Evolutionary conservation across 2,888 invertebrate species (phyloP).

Genomic region (Xylota sylvarum): DNA sequence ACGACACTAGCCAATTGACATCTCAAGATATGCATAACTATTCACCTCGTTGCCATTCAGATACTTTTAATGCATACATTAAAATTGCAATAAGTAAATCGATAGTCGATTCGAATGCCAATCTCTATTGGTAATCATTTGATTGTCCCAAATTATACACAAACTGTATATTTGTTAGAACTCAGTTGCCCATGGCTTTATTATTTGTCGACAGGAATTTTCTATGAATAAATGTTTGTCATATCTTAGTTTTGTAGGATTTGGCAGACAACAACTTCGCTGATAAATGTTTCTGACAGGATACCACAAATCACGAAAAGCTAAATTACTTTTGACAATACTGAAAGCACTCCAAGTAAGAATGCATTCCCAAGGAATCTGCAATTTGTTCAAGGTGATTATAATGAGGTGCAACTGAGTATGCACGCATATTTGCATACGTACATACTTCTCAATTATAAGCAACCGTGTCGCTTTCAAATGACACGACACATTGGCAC

Average conservation of each 20-base stretch:
- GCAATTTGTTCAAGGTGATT: neutral
- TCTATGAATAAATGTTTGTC: too few species aligned
- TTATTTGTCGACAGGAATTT: too few species aligned
- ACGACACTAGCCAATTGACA: neutral
- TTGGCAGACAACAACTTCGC: neutral
- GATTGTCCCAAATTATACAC: too few species aligned
- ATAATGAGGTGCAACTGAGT: neutral
- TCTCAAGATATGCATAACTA: neutral
- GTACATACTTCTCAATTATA: neutral
- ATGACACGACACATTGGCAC: neutral
- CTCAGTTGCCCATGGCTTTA: too few species aligned
- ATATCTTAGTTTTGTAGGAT: too few species aligned
- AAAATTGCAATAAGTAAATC: too few species aligned
- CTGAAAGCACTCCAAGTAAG: neutral
- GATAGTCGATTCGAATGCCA: too few species aligned
- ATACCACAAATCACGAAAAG: neutral
- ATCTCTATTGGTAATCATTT: too few species aligned
- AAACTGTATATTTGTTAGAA: too few species aligned
- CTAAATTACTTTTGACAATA: constrained; percentile 8
- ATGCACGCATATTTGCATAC: neutral
- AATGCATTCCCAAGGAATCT: neutral
- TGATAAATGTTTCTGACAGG: constrained; percentile 2
- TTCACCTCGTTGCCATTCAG: neutral
- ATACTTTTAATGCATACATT: neutral
- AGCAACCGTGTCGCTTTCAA: too few species aligned